Evolutionary conservation across 1,140 invertebrate genomes (phyloP).

Genomic region (Pogonomyrmex californicus): DNA sequence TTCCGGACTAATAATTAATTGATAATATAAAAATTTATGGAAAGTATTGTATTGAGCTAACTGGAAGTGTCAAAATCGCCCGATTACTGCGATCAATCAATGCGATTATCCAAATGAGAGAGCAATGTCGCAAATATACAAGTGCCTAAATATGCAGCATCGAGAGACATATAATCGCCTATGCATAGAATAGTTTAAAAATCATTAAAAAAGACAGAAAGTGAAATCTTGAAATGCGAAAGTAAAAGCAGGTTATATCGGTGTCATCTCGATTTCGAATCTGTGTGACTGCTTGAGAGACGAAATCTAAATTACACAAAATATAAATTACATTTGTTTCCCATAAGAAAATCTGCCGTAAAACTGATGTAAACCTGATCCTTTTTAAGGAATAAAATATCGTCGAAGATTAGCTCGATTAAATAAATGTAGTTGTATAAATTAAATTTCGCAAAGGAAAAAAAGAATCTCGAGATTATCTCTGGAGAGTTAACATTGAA

Average conservation of each 20-base stretch:
- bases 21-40: slow-evolving; percentile 21
- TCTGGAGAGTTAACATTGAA: not conserved
- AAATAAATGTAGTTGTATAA: slow-evolving; percentile 2
- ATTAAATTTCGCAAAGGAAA: slow-evolving; percentile 1
- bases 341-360: not conserved
- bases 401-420: slow-evolving; percentile 22
- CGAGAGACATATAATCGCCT: slow-evolving; percentile 31
- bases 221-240: slow-evolving; percentile 53
- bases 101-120: not conserved
- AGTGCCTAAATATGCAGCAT: not conserved
- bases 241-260: slow-evolving; percentile 33
- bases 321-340: not conserved
- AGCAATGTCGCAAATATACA: not conserved
- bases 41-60: not conserved
- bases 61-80: slow-evolving; percentile 1
- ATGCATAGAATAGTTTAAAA: slow-evolving; percentile 50
- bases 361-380: not conserved
- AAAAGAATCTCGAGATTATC: not conserved
- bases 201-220: slow-evolving; percentile 26
- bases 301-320: not conserved
- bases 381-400: not conserved
- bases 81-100: not conserved
- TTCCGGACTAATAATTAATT: slow-evolving; percentile 29
- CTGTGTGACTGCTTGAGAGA: not conserved
- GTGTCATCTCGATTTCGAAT: slow-evolving; percentile 29